Conservation (phyloP, 1,140 invertebrate genomes). For the Eupeodes corollae region DNA sequence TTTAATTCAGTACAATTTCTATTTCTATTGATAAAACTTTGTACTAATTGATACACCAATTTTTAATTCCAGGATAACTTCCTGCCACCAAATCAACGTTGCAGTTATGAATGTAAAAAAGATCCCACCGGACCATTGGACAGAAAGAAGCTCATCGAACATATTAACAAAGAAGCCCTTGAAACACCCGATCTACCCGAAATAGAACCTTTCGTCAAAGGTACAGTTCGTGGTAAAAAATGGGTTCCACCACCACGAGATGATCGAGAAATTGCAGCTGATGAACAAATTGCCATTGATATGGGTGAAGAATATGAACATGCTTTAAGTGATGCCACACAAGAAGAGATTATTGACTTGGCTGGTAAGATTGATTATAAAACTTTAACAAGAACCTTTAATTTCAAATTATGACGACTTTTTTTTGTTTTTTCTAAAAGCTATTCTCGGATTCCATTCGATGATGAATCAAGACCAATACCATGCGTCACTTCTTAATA, state of each 20-base stretch:
- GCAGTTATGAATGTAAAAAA: conserved; percentile 91
- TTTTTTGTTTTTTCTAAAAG: conserved; percentile 38
- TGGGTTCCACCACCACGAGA: conserved; percentile 83
- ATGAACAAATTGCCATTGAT: conserved; percentile 85
- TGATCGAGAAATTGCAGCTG: conserved; percentile 64
- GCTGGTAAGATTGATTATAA: conserved; percentile 57
- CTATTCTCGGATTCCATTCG: conserved; percentile 97
- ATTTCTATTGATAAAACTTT: too few species aligned
- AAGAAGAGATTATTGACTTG: conserved; percentile 98
- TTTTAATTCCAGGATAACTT: conserved; percentile 73
- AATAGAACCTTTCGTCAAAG: conserved; percentile 83
- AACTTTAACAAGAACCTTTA: not conserved
- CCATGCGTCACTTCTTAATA: conserved; percentile 87
- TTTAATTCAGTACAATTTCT: too few species aligned
- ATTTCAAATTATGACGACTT: not conserved
- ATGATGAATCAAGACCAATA: conserved; percentile 99
- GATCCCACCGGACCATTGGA: conserved; percentile 89
- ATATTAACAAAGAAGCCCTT: conserved; percentile 93
- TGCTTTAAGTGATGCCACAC: conserved; percentile 78
- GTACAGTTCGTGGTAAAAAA: conserved; percentile 83
- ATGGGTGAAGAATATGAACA: conserved; percentile 92
- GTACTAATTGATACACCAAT: not conserved
- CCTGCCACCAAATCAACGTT: conserved; percentile 90
- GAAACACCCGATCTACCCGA: conserved; percentile 97
- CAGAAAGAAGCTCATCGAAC: conserved; percentile 92